phyloP scores from a whole-genome alignment of 1,140 invertebrate genomes.

The Neodiprion virginianus region DNA sequence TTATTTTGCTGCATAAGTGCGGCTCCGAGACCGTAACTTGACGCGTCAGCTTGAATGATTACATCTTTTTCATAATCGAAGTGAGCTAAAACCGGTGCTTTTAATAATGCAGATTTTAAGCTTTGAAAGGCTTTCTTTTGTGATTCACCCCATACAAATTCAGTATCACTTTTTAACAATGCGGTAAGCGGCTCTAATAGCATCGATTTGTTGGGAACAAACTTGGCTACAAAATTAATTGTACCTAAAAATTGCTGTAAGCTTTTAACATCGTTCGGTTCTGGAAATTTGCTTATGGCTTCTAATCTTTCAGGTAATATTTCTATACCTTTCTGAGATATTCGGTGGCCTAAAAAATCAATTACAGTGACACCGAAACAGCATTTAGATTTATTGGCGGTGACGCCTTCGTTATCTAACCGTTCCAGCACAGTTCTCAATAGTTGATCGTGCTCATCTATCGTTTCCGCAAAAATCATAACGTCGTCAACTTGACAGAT shows the following conservation, averaged over 20 bases:
- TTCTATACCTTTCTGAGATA: constrained; percentile 37
- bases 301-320: constrained; percentile 39
- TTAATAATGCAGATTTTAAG: constrained; percentile 20
- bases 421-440: constrained; percentile 35
- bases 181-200: constrained; percentile 34
- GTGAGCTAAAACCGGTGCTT: constrained; percentile 24
- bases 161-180: constrained; percentile 27
- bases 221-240: constrained; percentile 36
- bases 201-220: constrained; percentile 31
- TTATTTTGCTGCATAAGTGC: neutral
- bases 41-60: too few species aligned
- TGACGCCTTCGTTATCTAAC: constrained; percentile 34
- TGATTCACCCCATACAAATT: constrained; percentile 26
- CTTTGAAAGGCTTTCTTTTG: constrained; percentile 28
- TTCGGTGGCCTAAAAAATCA: constrained; percentile 41
- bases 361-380: constrained; percentile 27
- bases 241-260: constrained; percentile 41
- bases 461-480: constrained; percentile 32
- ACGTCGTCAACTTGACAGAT: constrained; percentile 38
- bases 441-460: constrained; percentile 37
- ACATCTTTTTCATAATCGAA: constrained; percentile 5
- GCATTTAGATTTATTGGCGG: constrained; percentile 42
- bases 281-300: constrained; percentile 43
- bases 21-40: too few species aligned
- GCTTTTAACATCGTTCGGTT: constrained; percentile 41